A percentile compares a stretch with the other conserved stretches of the same genome.
phyloP scores from a whole-genome alignment of 2,888 invertebrate species.

The Sphaerophoria taeniata region DNA sequence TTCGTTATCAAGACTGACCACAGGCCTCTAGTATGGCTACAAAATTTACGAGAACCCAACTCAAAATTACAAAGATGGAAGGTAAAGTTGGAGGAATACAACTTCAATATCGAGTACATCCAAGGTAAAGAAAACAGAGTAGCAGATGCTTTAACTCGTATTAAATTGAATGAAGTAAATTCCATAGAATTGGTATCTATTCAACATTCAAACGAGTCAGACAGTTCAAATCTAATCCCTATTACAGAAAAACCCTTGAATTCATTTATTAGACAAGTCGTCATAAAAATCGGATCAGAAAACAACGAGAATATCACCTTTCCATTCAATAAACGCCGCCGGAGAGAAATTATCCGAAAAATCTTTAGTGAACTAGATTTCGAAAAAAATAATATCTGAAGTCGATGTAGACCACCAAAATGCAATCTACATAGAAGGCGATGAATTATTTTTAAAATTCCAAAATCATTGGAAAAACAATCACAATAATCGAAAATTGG shows the following conservation, averaged over 20 bases:
- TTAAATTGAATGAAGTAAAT: constrained; percentile 44
- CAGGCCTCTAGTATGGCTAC: constrained; percentile 76
- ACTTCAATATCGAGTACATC: constrained; percentile 17
- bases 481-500: neutral
- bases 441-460: neutral
- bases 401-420: neutral
- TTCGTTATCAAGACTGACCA: constrained; percentile 76
- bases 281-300: neutral
- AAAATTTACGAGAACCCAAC: constrained; percentile 77
- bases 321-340: neutral
- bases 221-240: constrained; percentile 13
- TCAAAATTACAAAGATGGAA: constrained; percentile 67
- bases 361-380: neutral
- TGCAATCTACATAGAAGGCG: neutral
- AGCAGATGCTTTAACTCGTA: constrained; percentile 6
- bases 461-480: constrained; percentile 9
- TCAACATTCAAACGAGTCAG: constrained; percentile 4
- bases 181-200: neutral
- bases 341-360: neutral
- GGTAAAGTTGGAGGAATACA: constrained; percentile 78
- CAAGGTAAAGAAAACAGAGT: constrained; percentile 41
- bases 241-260: constrained; percentile 19
- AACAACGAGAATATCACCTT: neutral
- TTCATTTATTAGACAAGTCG: constrained; percentile 4
- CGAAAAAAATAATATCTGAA: constrained; percentile 7